phyloP scores from a whole-genome alignment of 1,140 invertebrate genomes.

The Drosophila busckii region DNA sequence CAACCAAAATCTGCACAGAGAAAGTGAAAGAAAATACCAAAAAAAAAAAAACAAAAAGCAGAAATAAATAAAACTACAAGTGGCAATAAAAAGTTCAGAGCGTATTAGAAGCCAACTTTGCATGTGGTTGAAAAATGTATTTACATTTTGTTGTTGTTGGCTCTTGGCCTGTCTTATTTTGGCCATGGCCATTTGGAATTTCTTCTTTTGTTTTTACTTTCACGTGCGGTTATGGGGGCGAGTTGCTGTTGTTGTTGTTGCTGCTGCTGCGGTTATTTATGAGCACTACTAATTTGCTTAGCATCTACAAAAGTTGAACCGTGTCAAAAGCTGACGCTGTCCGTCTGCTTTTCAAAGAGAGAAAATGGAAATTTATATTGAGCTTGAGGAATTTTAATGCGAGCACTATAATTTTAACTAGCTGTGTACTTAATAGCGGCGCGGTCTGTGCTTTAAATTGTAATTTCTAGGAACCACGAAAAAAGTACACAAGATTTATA shows the following conservation, averaged over 20 bases:
- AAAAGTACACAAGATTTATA: too few species aligned
- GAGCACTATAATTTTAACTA: not conserved
- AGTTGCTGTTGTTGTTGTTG: conserved; percentile 19
- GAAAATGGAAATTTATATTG: conserved; percentile 56
- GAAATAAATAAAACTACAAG: conserved; percentile 39
- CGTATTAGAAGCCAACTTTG: conserved; percentile 72
- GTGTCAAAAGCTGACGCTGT: conserved; percentile 50
- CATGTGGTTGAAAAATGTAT: conserved; percentile 55
- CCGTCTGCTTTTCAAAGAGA: conserved; percentile 1
- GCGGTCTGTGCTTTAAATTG: too few species aligned
- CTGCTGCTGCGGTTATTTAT: conserved; percentile 48
- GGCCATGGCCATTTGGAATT: conserved; percentile 51
- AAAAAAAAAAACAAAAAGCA: conserved; percentile 29
- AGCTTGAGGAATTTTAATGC: conserved; percentile 11
- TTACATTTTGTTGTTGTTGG: conserved; percentile 34
- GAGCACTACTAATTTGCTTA: conserved; percentile 66
- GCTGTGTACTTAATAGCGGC: not conserved
- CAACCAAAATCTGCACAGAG: conserved; percentile 72
- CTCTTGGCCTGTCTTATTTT: conserved; percentile 8
- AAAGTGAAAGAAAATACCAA: conserved; percentile 69
- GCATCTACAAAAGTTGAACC: conserved; percentile 41
- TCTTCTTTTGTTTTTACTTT: conserved; percentile 70
- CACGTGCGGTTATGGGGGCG: conserved; percentile 50
- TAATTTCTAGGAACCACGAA: too few species aligned
- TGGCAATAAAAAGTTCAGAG: conserved; percentile 71